phyloP scores from a whole-genome alignment of 2,797 vertebrate species.

The Ctenosaura bakeri region DNA sequence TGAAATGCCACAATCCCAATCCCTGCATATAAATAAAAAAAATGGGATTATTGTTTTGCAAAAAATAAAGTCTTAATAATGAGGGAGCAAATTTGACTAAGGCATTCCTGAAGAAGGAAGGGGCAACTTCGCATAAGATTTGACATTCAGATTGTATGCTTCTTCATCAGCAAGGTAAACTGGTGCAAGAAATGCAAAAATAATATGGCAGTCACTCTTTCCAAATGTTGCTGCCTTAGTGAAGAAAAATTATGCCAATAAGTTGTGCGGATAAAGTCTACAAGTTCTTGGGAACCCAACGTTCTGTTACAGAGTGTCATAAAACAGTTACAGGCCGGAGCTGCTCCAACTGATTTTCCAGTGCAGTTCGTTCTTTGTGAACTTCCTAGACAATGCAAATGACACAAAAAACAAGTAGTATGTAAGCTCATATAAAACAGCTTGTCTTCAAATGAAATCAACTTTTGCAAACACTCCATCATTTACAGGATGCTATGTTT shows the following conservation, averaged over 20 bases:
- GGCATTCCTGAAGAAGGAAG: conserved; percentile 44
- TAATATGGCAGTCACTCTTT: conserved; percentile 28
- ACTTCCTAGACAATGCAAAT: conserved; percentile 85
- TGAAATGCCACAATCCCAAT: background rate
- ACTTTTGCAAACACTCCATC: background rate
- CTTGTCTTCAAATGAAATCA: background rate
- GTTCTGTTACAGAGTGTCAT: conserved; percentile 71
- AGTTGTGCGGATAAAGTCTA: conserved; percentile 38
- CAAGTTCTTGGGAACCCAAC: conserved; percentile 42
- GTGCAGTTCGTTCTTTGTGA: conserved; percentile 91
- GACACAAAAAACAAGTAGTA: conserved; percentile 36
- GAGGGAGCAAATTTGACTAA: conserved; percentile 60
- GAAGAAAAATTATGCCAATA: conserved; percentile 56
- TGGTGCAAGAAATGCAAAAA: conserved; percentile 28
- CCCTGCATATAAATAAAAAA: conserved; percentile 66
- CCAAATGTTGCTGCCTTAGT: conserved; percentile 44
- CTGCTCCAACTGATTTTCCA: conserved; percentile 94
- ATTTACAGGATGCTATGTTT: background rate
- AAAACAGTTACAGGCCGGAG: conserved; percentile 89
- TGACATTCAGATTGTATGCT: conserved; percentile 64
- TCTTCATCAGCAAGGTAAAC: conserved; percentile 66
- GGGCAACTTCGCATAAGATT: conserved; percentile 49
- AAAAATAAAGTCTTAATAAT: conserved; percentile 75
- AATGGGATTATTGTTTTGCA: conserved; percentile 60
- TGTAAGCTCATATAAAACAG: background rate